Base-by-base conservation (phyloP, 2,113 vertebrate species). In the Planiliza haematocheilus region DNA sequence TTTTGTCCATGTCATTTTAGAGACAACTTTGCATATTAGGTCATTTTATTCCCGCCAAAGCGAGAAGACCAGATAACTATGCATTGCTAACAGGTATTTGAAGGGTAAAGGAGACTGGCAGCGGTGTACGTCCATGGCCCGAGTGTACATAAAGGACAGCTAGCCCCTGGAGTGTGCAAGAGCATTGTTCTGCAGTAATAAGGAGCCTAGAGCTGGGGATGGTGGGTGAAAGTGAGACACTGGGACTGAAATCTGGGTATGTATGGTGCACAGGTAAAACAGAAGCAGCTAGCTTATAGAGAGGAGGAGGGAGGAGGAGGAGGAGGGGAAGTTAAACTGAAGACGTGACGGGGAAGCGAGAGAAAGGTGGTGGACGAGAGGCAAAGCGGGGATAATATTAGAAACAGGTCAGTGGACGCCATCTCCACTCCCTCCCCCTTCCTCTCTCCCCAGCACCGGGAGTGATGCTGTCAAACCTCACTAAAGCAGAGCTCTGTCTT, bases 371-470 rank as follows among this genome's bases (percentile, higher is more conserved):
- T 10, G 66, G 67, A 16, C 42, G 56, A 43, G 51, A 57, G 57
- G 51, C 17, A 48, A 68, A 53, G 74, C 9, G 37, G 72, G 64
- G 66, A 60, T 79, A 87, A 79, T 55, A 70, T 81, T 76, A 88
- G 79, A 87, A 80, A 69, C 83, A 84, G 84, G 85, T 85, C 84
- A 89, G 73, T 71, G 75, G 79, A 55, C 78, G 74, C 30, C 30
- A 34, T 53, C 18, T 9, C 66, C 57, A n/a, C 57, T 39, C 53
- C 20, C 45, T 52, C 65, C 8, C 34, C 36, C 36, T 38, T 8
- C 7, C 20, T 6, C 8, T 16, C 43, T 37, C 18, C 43, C 18
- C 46, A 42, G 49, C 75, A 51, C 17, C 60, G 58, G 30, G 42
- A 30, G 48, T 8, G 46, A 69, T 58, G 48, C 55, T 81, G 81